A percentile compares a stretch with the other conserved stretches of the same genome.
These are phyloP conservation scores for Hemiprocne comata DNA, from an alignment of 2,113 vertebrate genomes.

Conservation along the genomic window DNA sequence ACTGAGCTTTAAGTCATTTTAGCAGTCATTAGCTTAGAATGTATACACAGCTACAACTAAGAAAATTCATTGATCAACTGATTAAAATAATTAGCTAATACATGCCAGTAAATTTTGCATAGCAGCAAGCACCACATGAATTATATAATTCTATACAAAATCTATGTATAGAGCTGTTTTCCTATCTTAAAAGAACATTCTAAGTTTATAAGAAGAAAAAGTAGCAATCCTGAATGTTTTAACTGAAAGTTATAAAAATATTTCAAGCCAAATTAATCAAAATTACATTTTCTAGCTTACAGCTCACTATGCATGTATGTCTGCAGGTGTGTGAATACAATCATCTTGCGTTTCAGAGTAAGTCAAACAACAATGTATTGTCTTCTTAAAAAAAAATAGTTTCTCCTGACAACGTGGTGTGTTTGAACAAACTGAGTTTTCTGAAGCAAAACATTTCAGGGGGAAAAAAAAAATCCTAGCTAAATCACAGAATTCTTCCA, in stretches of 20 bases:
- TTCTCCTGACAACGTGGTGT: neutral
- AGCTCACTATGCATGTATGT: neutral
- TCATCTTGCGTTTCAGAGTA: neutral
- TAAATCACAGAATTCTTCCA: neutral
- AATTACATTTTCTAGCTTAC: neutral
- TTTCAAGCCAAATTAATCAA: neutral
- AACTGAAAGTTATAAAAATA: neutral
- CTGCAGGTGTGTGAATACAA: neutral
- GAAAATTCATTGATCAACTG: neutral
- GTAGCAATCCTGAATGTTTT: neutral
- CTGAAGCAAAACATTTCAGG: neutral
- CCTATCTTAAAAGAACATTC: neutral
- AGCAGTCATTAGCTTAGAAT: neutral
- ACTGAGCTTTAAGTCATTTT: neutral
- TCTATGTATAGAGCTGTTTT: neutral
- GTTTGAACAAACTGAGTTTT: neutral
- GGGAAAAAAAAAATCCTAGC: neutral
- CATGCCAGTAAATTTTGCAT: neutral
- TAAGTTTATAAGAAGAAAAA: neutral
- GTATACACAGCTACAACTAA: neutral
- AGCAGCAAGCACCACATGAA: neutral
- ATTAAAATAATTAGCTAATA: slow-evolving; percentile 8
- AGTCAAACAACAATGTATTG: neutral
- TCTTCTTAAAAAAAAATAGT: neutral
- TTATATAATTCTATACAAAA: neutral